A percentile compares a stretch with the other conserved stretches of the same genome.
phyloP scores from a whole-genome alignment of 2,113 vertebrate genomes.

The Pollachius pollachius region DNA sequence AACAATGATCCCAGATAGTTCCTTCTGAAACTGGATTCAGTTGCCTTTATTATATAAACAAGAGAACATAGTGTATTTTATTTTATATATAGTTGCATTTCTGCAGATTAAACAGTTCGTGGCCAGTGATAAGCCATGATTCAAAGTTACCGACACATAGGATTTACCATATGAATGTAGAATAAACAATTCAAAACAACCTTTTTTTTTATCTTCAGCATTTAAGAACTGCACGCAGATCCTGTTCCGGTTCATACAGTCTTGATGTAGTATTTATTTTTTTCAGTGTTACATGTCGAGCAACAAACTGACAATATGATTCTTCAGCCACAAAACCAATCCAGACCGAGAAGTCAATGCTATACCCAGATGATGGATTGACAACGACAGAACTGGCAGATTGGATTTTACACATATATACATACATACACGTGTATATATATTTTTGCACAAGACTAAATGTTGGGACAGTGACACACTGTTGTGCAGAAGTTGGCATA shows the following conservation, averaged over 20 bases:
- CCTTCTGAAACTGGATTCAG: constrained; percentile 31
- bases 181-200: constrained; percentile 63
- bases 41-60: constrained; percentile 73
- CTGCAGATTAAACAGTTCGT: constrained; percentile 54
- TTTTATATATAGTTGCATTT: constrained; percentile 51
- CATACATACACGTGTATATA: constrained; percentile 71
- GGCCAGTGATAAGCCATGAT: constrained; percentile 51
- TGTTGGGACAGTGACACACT: constrained; percentile 86
- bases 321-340: constrained; percentile 94
- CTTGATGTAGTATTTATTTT: constrained; percentile 98
- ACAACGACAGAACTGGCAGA: constrained; percentile 91
- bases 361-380: constrained; percentile 81
- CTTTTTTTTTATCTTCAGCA: constrained; percentile 46
- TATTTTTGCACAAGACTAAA: constrained; percentile 85
- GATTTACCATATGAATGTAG: constrained; percentile 50
- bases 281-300: constrained; percentile 93
- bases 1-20: no score
- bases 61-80: constrained; percentile 60
- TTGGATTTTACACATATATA: constrained; percentile 87
- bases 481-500: constrained; percentile 59
- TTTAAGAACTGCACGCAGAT: constrained; percentile 83
- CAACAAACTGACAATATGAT: constrained; percentile 94
- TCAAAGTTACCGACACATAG: constrained; percentile 53
- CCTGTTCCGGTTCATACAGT: constrained; percentile 82
- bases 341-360: constrained; percentile 66